A percentile compares a stretch with the other conserved stretches of the same genome.
Evolutionary conservation across 2,888 invertebrate species (phyloP).

Genomic region (Alviniconcha strummeri): DNA sequence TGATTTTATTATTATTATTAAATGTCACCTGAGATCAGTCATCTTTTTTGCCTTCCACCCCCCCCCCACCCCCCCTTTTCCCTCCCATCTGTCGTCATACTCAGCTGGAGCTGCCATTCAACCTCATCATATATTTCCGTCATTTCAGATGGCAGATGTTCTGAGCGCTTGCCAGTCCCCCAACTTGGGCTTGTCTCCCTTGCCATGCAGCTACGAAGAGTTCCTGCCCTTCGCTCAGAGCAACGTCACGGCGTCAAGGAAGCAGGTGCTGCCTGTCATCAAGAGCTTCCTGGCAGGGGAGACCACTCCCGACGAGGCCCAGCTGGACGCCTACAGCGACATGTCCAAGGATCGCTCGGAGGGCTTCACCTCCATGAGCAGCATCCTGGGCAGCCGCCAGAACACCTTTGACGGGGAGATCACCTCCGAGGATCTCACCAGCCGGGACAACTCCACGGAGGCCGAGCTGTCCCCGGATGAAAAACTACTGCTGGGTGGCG

Average conservation of each 20-base stretch:
- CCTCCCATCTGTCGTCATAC: no score
- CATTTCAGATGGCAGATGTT: constrained; percentile 59
- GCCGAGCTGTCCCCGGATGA: neutral
- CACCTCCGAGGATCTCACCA: constrained; percentile 26
- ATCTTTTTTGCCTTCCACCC: no score
- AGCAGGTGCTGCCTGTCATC: constrained; percentile 68
- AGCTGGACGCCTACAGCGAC: constrained; percentile 19
- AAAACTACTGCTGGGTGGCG: neutral
- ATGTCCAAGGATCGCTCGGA: constrained; percentile 13
- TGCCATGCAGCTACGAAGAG: constrained; percentile 42
- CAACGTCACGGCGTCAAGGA: constrained; percentile 67
- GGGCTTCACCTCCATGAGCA: constrained; percentile 31
- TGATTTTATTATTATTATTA: no score
- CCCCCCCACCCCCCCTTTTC: no score
- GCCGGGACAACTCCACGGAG: constrained; percentile 9
- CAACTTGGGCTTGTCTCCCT: constrained; percentile 55
- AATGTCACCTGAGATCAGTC: no score
- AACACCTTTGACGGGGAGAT: constrained; percentile 23
- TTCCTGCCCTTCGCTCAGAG: constrained; percentile 62
- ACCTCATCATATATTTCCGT: neutral
- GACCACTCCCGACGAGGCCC: constrained; percentile 40
- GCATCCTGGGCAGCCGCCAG: constrained; percentile 17
- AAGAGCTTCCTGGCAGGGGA: constrained; percentile 52
- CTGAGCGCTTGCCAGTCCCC: constrained; percentile 53
- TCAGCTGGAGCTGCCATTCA: no score